Evolutionary conservation across 2,888 invertebrate genomes (phyloP).

Genomic region (Nudaria mundana): DNA sequence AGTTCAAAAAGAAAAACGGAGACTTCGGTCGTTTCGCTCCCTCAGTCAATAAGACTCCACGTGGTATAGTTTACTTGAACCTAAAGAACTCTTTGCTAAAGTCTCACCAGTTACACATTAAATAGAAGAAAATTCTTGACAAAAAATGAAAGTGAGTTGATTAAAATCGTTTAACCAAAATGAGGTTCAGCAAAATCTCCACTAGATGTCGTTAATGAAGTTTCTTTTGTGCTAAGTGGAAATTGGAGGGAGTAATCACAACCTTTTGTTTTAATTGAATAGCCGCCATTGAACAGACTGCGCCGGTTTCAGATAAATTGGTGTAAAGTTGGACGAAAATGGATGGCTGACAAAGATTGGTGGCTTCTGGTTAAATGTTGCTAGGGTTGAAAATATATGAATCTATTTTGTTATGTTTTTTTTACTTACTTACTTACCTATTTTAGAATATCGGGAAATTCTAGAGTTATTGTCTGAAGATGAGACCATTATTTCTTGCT

Average conservation of each 20-base stretch:
- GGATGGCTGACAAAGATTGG: constrained; percentile 14
- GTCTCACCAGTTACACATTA: no score
- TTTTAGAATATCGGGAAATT: no score
- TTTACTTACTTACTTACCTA: no score
- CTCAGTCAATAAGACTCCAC: no score
- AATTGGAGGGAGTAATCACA: constrained; percentile 34
- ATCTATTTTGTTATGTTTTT: no score
- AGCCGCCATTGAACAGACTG: constrained; percentile 23
- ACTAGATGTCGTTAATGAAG: constrained; percentile 14
- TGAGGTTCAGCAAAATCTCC: constrained; percentile 13
- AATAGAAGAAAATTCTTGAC: neutral
- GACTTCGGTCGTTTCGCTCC: no score
- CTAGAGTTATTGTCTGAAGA: no score
- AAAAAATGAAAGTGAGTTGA: constrained; percentile 20
- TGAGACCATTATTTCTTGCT: no score
- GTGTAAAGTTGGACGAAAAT: constrained; percentile 5
- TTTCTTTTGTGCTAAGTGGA: constrained; percentile 27
- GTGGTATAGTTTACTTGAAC: no score
- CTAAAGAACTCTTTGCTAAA: no score
- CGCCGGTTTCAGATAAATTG: constrained; percentile 26
- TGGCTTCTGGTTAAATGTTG: neutral
- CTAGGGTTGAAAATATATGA: neutral
- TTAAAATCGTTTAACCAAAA: constrained; percentile 12
- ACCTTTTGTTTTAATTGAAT: constrained; percentile 36
- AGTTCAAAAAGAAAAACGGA: no score